A percentile compares a stretch with the other conserved stretches of the same genome.
Conservation (phyloP, 53 echinoderm and acorn worm species). For the Zoroaster sp. region DNA sequence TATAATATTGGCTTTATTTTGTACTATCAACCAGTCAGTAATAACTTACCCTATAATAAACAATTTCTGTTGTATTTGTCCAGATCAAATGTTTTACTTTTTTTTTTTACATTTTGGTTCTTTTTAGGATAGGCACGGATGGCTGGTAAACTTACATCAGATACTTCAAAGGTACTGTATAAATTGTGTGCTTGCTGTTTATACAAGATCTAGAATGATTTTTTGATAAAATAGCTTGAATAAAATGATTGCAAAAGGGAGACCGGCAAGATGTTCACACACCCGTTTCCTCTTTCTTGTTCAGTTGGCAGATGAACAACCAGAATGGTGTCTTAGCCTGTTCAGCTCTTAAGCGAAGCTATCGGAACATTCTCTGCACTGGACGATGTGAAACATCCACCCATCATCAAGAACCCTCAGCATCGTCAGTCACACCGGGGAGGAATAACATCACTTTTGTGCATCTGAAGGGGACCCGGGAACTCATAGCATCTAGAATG, state of each 20-base stretch:
- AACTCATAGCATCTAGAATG: constrained; percentile 34
- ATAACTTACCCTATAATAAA: neutral
- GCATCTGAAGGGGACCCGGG: constrained; percentile 38
- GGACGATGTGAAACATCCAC: neutral
- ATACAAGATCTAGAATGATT: too few species aligned
- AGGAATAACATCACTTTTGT: constrained; percentile 11
- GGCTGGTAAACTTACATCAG: constrained; percentile 47
- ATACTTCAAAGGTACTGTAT: constrained; percentile 53
- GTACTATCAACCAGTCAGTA: neutral
- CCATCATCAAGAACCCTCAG: neutral
- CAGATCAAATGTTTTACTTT: neutral
- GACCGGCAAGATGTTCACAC: too few species aligned
- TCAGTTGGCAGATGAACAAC: constrained; percentile 35
- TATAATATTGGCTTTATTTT: neutral
- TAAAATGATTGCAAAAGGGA: too few species aligned
- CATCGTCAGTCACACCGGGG: neutral
- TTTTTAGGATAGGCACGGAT: constrained; percentile 51
- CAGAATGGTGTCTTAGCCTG: constrained; percentile 55
- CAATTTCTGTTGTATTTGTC: too few species aligned
- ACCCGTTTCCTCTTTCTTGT: neutral
- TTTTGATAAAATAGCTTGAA: too few species aligned
- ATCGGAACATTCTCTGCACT: constrained; percentile 25
- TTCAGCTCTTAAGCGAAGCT: constrained; percentile 55
- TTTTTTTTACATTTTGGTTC: neutral
- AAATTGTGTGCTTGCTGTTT: too few species aligned